Evolutionary conservation across 2,888 invertebrate species (phyloP), one percentile per base, ranked within the genome.

Genomic region (Imbricaverruca yamaguchii): DNA sequence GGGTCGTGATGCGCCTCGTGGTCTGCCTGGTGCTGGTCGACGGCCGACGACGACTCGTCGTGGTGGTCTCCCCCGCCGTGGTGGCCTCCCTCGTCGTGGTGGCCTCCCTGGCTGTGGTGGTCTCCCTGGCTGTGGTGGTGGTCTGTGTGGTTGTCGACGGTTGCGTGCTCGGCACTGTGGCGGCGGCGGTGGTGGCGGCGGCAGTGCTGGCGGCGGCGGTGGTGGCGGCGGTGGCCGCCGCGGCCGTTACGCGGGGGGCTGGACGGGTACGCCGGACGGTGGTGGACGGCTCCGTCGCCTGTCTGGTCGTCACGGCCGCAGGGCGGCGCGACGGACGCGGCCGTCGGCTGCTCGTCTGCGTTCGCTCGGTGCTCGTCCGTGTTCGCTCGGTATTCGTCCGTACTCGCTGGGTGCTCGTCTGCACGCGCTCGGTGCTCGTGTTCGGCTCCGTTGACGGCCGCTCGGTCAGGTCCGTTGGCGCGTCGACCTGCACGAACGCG

Each of bases 371-470:
- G 15, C 39, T 39, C 39, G 39, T 39, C 39, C 39, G 39, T 39
- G 39, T 4, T 39, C 39, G 39, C 39, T 39, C 39, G 39, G 39
- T 39, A 4, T 4, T 39, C 1, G 15, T 25, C 39, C 39, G 69
- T 15, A 7, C 13, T 13, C 13, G 69, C 7, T 6, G 9, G 12
- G 69, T 39, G 39, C 15, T 69, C 69, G 39, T 39, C 69, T n/a
- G 25, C 67, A 67, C 67, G 25, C 69, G 69, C 69, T 69, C 25
- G 13, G 69, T 69, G 15, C 39, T 69, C 69, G 69, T 69, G 69
- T 39, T 39, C 4, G 39, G 39, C 69, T 69, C 69, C 69, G 12
- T 15, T 39, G 69, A 39, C 15, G 69, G 69, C 13, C 15, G 39
- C 15, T 39, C 39, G 39, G 23, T 15, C 39, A 25, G 69, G 12